Evolutionary conservation across 2,888 invertebrate genomes (phyloP).

Genomic region (Hirtodrosophila alboralis): DNA sequence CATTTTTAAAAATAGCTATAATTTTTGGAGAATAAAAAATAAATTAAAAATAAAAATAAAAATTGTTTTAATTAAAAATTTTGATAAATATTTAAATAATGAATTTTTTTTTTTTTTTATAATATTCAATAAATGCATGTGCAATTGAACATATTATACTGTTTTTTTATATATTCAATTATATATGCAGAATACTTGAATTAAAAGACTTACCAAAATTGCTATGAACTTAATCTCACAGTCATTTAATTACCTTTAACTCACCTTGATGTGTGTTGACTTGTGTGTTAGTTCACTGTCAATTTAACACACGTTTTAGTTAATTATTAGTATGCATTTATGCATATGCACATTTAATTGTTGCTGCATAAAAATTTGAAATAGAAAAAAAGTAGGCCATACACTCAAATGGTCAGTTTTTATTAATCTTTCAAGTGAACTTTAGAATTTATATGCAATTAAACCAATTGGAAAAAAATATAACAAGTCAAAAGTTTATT

Average conservation of each 20-base stretch:
- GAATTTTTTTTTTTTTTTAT: no score
- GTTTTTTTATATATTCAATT: no score
- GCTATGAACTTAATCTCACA: constrained; percentile 6
- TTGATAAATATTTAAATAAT: no score
- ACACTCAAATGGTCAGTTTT: background rate
- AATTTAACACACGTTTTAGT: constrained; percentile 11
- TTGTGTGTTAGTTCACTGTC: constrained; percentile 14
- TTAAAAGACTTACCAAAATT: constrained; percentile 3
- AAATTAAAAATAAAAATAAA: no score
- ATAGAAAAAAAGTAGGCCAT: no score
- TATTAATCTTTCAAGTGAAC: constrained; percentile 15
- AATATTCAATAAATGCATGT: no score
- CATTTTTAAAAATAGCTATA: no score
- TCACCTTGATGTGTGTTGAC: constrained; percentile 30
- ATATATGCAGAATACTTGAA: background rate
- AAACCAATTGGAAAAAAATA: constrained; percentile 10
- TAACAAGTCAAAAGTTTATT: constrained; percentile 1
- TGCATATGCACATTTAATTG: constrained; percentile 8
- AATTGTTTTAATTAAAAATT: no score
- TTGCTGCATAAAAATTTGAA: background rate
- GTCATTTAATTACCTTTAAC: constrained; percentile 15
- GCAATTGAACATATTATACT: no score
- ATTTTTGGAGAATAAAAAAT: no score
- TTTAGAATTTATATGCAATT: constrained; percentile 26
- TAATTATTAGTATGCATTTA: background rate